These are phyloP conservation scores for Phrynocephalus forsythii DNA, from an alignment of 2,797 vertebrate genomes.

Conservation along the genomic window DNA sequence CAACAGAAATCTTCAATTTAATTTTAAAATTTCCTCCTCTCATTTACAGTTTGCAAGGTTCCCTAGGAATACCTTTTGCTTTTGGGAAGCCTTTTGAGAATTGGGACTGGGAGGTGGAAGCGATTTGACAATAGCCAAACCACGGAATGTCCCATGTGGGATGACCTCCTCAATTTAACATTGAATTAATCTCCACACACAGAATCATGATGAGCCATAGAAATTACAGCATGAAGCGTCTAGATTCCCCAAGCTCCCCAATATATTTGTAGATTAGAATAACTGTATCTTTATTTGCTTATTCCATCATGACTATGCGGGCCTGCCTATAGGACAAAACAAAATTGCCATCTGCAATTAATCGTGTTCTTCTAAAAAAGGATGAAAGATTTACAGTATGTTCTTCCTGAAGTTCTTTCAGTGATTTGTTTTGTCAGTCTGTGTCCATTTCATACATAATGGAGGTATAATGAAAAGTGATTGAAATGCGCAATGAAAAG, in stretches of 20 bases:
- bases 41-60: too few species aligned
- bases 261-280: background rate
- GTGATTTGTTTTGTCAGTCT: conserved; percentile 25
- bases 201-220: background rate
- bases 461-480: conserved; percentile 52
- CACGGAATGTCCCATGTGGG: background rate
- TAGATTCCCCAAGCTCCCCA: background rate
- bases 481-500: conserved; percentile 58
- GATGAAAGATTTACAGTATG: background rate
- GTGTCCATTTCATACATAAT: conserved; percentile 31
- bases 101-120: too few species aligned
- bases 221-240: background rate
- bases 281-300: background rate
- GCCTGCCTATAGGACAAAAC: conserved; percentile 35
- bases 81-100: too few species aligned
- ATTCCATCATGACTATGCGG: background rate
- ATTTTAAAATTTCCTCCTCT: too few species aligned
- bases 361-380: conserved; percentile 28
- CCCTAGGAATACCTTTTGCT: too few species aligned
- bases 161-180: background rate
- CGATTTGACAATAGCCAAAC: too few species aligned
- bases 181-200: background rate
- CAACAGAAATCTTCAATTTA: too few species aligned
- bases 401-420: conserved; percentile 45
- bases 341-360: conserved; percentile 32